Conservation (phyloP, 2,113 vertebrate genomes). For the Menura novaehollandiae region DNA sequence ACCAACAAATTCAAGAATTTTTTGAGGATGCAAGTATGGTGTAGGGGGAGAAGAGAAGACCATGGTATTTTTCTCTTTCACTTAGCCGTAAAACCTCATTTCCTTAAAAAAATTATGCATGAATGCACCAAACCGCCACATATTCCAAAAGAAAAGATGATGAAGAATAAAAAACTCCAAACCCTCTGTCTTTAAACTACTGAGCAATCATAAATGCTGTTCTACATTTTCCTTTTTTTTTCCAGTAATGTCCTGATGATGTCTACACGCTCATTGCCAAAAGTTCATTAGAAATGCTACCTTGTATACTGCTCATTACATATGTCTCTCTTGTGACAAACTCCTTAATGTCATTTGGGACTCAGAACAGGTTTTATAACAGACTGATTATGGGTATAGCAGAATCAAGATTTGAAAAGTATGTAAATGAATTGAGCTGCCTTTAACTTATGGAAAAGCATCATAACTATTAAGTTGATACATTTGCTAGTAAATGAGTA, state of each 20-base stretch:
- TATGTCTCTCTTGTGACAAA: conserved; percentile 17
- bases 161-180: not conserved
- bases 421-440: conserved; percentile 56
- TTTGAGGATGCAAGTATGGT: not conserved
- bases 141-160: not conserved
- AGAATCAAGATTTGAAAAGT: conserved; percentile 55
- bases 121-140: not conserved
- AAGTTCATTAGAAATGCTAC: not conserved
- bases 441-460: conserved; percentile 49
- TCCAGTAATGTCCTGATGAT: not conserved
- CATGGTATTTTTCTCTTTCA: not conserved
- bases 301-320: not conserved
- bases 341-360: not conserved
- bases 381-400: conserved; percentile 45
- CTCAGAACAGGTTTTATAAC: conserved; percentile 41
- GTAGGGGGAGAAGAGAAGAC: not conserved
- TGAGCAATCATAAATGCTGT: not conserved
- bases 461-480: conserved; percentile 32
- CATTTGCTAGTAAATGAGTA: conserved; percentile 53
- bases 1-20: not conserved
- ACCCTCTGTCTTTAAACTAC: not conserved
- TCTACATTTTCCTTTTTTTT: not conserved
- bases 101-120: not conserved
- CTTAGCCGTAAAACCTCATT: not conserved
- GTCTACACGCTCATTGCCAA: not conserved